These are phyloP conservation scores for Myopa testacea DNA, from an alignment of 2,888 invertebrate species.

Conservation along the genomic window DNA sequence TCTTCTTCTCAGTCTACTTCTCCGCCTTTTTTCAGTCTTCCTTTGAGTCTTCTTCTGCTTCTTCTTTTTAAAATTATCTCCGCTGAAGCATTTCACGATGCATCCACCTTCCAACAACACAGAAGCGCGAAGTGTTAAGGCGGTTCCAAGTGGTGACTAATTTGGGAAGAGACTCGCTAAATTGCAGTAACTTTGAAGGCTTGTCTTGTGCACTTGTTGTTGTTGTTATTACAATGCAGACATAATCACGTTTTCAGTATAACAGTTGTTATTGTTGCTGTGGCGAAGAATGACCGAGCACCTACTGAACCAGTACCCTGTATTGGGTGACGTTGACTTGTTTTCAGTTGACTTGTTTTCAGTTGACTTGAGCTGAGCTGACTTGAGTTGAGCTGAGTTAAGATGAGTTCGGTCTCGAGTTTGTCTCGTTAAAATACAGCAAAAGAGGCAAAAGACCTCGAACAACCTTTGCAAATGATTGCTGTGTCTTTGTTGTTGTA, in stretches of 20 bases:
- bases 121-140: neutral
- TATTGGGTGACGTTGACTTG: neutral
- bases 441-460: conserved; percentile 23
- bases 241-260: conserved; percentile 9
- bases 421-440: neutral
- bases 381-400: too few species aligned
- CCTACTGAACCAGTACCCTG: neutral
- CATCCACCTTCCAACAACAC: neutral
- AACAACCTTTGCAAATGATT: conserved; percentile 19
- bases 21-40: too few species aligned
- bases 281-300: neutral
- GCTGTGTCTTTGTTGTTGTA: too few species aligned
- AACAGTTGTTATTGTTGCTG: conserved; percentile 13
- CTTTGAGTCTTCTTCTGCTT: too few species aligned
- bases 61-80: too few species aligned
- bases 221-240: neutral
- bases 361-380: too few species aligned
- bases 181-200: neutral
- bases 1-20: too few species aligned
- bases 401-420: too few species aligned
- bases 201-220: neutral
- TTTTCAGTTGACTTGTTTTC: too few species aligned
- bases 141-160: neutral
- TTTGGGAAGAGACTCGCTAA: neutral
- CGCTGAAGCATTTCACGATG: too few species aligned